Base-by-base conservation (phyloP, 2,888 invertebrate genomes). In the Caenorhabditis afra region DNA sequence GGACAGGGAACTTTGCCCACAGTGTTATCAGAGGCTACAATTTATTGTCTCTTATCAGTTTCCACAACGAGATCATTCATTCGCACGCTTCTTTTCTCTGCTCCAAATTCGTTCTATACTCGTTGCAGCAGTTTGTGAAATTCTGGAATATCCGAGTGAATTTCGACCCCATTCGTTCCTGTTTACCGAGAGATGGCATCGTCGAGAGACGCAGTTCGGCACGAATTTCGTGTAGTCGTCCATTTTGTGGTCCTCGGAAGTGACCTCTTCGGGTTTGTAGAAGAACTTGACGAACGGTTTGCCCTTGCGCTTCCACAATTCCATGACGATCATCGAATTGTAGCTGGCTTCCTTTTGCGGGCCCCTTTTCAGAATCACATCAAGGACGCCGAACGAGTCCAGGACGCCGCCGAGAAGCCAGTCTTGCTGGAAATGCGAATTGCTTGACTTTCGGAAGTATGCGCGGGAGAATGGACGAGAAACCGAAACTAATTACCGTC, bases 251-350 rank as follows among this genome's bases (percentile, higher is more conserved):
- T 61, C 23, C 35, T 37, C 37, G n/a, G 18, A 12, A 1, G 61
- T 70, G 16, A 53, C 37, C 18, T 70, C 70, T 18, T 70, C 61
- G 12, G 59, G 70, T 35, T 70, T 70, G 23, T 37, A 53, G n/a
- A 14, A 53, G 16, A 61, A 61, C 35, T 70, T 70, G 11, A 70
- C 70, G 44, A 52, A 47, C 4, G 70, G 61, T 16, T 35, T n/a
- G 3, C 23, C 53, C 16, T 37, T 16, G 7, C 10, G 23, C 20
- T 61, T 41, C 61, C 61, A 61, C 45, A 70, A 16, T 16, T 67
- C 67, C 37, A 67, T 58, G 3, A 67, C 16, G 16, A 67, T 55
- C 67, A 67, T 57, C 12, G 49, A 12, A 29, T 58, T 67, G 45
- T 39, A 67, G n/a, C 47, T 37, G 1, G 67, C 49, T 11, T 67